These are phyloP conservation scores for Ormyrus nitidulus DNA, from an alignment of 2,888 invertebrate genomes.

Conservation along the genomic window DNA sequence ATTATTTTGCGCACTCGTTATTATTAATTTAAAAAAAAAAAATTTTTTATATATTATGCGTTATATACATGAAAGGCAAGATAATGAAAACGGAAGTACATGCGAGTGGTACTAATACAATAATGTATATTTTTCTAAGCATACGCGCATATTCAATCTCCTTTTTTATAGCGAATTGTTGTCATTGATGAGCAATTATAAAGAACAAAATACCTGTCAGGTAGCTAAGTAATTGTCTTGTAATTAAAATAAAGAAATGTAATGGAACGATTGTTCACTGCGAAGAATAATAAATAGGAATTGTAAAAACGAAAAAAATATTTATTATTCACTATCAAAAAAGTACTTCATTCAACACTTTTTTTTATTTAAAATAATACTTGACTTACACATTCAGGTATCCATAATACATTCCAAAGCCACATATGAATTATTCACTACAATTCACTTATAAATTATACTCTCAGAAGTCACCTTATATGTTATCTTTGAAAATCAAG, in stretches of 20 bases:
- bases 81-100: slow-evolving; percentile 39
- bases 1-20: slow-evolving; percentile 49
- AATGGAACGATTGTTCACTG: slow-evolving; percentile 63
- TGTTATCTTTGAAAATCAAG: slow-evolving; percentile 47
- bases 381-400: slow-evolving; percentile 54
- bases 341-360: slow-evolving; percentile 48
- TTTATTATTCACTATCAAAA: slow-evolving; percentile 28
- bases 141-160: slow-evolving; percentile 61
- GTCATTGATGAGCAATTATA: slow-evolving; percentile 55
- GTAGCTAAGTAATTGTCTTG: slow-evolving; percentile 63
- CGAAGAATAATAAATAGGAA: slow-evolving; percentile 64
- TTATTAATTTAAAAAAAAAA: slow-evolving; percentile 32
- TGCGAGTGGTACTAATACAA: slow-evolving; percentile 51
- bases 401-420: slow-evolving; percentile 55
- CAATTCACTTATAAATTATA: slow-evolving; percentile 53
- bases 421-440: slow-evolving; percentile 54
- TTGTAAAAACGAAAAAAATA: slow-evolving; percentile 54
- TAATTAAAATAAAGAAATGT: slow-evolving; percentile 64
- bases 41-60: slow-evolving; percentile 32
- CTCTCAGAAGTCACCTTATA: slow-evolving; percentile 33
- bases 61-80: slow-evolving; percentile 30
- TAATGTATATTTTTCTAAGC: slow-evolving; percentile 69
- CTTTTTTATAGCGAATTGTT: slow-evolving; percentile 58
- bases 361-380: slow-evolving; percentile 57
- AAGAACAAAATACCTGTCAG: slow-evolving; percentile 57